Base-by-base conservation (phyloP, 1,140 invertebrate genomes). In the Euura lappo region DNA sequence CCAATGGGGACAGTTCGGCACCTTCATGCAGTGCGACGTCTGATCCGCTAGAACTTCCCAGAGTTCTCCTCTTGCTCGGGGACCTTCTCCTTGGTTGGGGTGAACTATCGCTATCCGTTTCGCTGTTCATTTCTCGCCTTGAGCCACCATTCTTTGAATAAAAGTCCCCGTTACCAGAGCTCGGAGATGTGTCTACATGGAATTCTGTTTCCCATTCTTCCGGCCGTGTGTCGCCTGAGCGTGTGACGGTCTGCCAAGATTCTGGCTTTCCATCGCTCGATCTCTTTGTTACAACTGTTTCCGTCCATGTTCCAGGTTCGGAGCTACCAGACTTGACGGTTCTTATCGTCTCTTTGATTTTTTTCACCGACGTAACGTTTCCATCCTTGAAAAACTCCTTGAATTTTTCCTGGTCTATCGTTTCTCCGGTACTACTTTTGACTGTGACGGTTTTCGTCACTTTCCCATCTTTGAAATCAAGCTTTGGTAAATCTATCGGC, bases 11-110 rank as follows among this genome's bases (percentile, higher is more conserved):
- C 42, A 89, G 84, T 73, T 89, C 88, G 67, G 86, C 86, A 72
- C 88, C 90, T 84, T 92, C 91, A 82, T 92, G 91, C 47, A 92
- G 85, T 72, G 91, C 91, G 46, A 92, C 88, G 79, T 92, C 91
- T 10, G 90, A 91, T 44, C 90, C 91, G 79, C 90, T 91, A 70
- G 91, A 91, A 80, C 90, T 91, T 75, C 90, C 91, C 72, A 91
- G 79, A 8, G 89, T 90, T 75, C 87, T 81, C 72, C 87, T 85
- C 77, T 85, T 86, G 73, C 76, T 80, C 70, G 81, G 76, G 3
- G 85, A 85, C 28, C 79, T 83, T 83, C 85, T 83, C 74, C 81
- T 82, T 44, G 82, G 81, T 65, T 75, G 75, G 5, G 85, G 83
- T 10, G 85, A 87, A 72, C 79, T 78, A 70, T 88, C 81, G 68